Conservation (phyloP, 2,797 vertebrate genomes). For the Neoniphon sammara region DNA sequence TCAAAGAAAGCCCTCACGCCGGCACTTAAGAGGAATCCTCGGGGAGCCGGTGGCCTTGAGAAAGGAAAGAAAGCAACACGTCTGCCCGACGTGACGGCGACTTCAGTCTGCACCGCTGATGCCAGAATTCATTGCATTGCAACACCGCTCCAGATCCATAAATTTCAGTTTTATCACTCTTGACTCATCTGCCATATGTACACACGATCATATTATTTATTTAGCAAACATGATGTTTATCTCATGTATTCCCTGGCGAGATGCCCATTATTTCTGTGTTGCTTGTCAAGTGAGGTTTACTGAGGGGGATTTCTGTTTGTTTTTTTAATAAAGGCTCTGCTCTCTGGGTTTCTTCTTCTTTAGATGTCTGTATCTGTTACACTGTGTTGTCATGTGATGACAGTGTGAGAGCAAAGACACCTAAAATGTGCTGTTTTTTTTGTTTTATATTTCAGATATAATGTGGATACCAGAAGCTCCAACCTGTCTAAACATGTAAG, state of each 20-base stretch:
- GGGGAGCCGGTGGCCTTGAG: slow-evolving; percentile 30
- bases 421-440: slow-evolving; percentile 2
- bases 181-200: slow-evolving; percentile 4
- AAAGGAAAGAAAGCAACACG: slow-evolving; percentile 20
- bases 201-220: slow-evolving; percentile 28
- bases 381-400: not conserved
- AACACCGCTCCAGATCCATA: slow-evolving; percentile 40
- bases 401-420: not conserved
- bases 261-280: slow-evolving; percentile 2
- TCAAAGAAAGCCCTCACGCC: slow-evolving; percentile 35
- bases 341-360: not conserved
- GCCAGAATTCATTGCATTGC: slow-evolving; percentile 15
- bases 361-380: not conserved
- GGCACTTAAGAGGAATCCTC: slow-evolving; percentile 32
- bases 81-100: not conserved
- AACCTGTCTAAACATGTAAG: slow-evolving; percentile 92
- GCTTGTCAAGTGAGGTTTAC: slow-evolving; percentile 5
- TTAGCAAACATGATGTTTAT: slow-evolving; percentile 20
- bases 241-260: slow-evolving; percentile 23
- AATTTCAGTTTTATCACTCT: slow-evolving; percentile 20
- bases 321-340: not conserved
- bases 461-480: slow-evolving; percentile 90
- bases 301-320: too few relatives aligned
- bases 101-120: slow-evolving; percentile 17
- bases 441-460: slow-evolving; percentile 83